These are phyloP conservation scores for Rhyacichthys aspro DNA, from an alignment of 2,797 vertebrate species.

Conservation along the genomic window DNA sequence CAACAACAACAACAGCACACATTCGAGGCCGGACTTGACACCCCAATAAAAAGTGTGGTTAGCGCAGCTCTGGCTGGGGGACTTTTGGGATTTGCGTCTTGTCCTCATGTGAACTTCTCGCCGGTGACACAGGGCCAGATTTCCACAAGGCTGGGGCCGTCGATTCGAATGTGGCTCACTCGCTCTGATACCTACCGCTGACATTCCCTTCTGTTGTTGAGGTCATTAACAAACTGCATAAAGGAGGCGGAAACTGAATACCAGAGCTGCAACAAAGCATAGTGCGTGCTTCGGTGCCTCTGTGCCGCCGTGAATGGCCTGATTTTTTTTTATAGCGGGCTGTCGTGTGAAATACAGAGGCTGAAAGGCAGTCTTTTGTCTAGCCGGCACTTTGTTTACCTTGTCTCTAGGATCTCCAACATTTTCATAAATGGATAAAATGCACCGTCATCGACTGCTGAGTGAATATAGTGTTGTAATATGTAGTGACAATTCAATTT, in stretches of 20 bases:
- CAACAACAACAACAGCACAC: conserved; percentile 56
- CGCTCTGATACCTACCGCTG: conserved; percentile 68
- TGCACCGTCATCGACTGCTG: neutral
- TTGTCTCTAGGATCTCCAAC: conserved; percentile 25
- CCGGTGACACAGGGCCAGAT: conserved; percentile 68
- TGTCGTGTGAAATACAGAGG: conserved; percentile 43
- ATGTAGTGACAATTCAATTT: conserved; percentile 2
- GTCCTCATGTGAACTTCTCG: conserved; percentile 80
- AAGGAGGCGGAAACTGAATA: conserved; percentile 68
- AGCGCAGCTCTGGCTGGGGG: conserved; percentile 70
- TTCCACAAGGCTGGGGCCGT: conserved; percentile 59
- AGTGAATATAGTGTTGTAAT: conserved; percentile 27
- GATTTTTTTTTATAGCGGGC: conserved; percentile 44
- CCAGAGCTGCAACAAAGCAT: conserved; percentile 56
- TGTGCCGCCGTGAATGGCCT: conserved; percentile 55
- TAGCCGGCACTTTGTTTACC: conserved; percentile 37
- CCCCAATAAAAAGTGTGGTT: conserved; percentile 79
- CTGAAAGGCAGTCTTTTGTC: conserved; percentile 54
- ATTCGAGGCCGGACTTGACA: conserved; percentile 69
- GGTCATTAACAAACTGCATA: conserved; percentile 65
- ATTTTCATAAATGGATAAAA: conserved; percentile 20
- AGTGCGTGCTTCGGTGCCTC: conserved; percentile 56
- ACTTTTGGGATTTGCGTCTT: conserved; percentile 70
- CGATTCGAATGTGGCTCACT: neutral
- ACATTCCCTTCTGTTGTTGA: conserved; percentile 65